Evolutionary conservation across 2,888 invertebrate species (phyloP), one percentile per base, ranked within the genome.

Genomic region (Bugula neritina): DNA sequence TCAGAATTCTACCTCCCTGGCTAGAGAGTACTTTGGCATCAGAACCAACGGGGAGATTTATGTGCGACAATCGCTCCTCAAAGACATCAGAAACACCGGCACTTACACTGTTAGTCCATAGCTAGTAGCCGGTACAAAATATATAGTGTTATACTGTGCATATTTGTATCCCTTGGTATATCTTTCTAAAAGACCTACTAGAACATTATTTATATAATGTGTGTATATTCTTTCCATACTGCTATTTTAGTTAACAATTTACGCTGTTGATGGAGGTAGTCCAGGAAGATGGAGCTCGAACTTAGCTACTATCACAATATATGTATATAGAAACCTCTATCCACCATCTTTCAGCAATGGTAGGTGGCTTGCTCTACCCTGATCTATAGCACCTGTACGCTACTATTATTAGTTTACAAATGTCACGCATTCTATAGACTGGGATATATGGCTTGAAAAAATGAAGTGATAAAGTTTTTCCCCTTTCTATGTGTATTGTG

Each of bases 11-110:
- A 29, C 25, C n/a, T 13, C 10, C 10, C 63, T 63, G 2, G 21
- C 63, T 2, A 63, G 31, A 27, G 63, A 63, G 63, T 63, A 63
- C 31, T 63, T 63, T 63, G 63, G 31, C 31, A 63, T 63, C 31
- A 25, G 63, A 27, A 27, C 27, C 10, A 63, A 31, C n/a, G 63
- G 63, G n/a, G 63, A 63, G 63, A n/a, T 63, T n/a, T 63, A 29
- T 34, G 63, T 34, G 3, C 2, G 63, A 27, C 21, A 34, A n/a
- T 63, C 63, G 2, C 27, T 63, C 13, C 27, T 63, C 27, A 25
- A 10, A 17, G 63, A 63, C 27, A 13, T 10, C n/a, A 21, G 27
- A 13, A 31, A 63, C n/a, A 63, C 63, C 13, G 5, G 13, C n/a
- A 34, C 27, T 5, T 63, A 63, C 31, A 63, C 31, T 29, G 63